Conservation (phyloP, 2,888 invertebrate genomes). For the Apoderus coryli region DNA sequence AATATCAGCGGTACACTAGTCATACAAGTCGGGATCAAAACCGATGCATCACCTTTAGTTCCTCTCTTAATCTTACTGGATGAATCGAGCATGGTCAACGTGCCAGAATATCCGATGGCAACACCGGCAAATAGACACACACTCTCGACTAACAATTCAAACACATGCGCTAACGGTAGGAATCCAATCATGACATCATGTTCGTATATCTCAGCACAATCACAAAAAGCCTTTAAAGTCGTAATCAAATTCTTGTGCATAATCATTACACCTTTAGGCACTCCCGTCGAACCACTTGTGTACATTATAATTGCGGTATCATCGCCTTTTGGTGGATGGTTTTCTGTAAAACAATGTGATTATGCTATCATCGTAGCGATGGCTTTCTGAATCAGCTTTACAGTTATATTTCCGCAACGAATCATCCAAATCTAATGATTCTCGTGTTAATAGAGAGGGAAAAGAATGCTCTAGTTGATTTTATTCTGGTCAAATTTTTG, state of each 20-base stretch:
- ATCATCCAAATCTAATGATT: no score
- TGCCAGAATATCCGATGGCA: slow-evolving; percentile 91
- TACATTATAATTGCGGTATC: slow-evolving; percentile 98
- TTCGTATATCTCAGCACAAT: slow-evolving; percentile 53
- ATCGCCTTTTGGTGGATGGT: slow-evolving; percentile 42
- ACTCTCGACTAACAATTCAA: slow-evolving; percentile 86
- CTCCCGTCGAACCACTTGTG: slow-evolving; percentile 94
- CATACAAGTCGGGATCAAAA: slow-evolving; percentile 84
- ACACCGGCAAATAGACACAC: slow-evolving; percentile 75
- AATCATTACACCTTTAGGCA: slow-evolving; percentile 80
- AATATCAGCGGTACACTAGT: slow-evolving; percentile 93
- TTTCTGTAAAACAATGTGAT: no score
- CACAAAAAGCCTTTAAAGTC: slow-evolving; percentile 68
- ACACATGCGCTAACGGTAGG: slow-evolving; percentile 92
- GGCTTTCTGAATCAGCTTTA: no score
- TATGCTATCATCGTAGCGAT: no score
- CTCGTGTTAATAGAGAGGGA: no score
- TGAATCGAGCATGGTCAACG: slow-evolving; percentile 80
- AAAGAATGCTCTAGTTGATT: no score
- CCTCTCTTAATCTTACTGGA: slow-evolving; percentile 95
- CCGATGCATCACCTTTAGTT: slow-evolving; percentile 84
- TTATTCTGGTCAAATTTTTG: no score
- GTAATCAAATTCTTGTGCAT: slow-evolving; percentile 71
- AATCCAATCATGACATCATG: slow-evolving; percentile 87
- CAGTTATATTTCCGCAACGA: no score